phyloP scores from a whole-genome alignment of 2,113 vertebrate genomes.

The Calyptomena viridis region DNA sequence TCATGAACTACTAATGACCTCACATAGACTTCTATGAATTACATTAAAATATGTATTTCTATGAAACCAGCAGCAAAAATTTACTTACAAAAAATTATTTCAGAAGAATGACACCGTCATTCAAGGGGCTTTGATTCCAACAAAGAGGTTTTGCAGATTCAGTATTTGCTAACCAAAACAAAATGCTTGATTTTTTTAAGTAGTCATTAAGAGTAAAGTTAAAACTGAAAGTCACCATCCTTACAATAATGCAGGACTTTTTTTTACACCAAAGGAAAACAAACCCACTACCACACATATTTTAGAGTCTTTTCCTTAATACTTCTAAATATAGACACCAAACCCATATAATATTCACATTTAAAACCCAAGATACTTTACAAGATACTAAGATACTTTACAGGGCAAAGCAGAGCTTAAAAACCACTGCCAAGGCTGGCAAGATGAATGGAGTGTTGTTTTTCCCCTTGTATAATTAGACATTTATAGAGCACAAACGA shows the following conservation, averaged over 20 bases:
- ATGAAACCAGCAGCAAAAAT: background rate
- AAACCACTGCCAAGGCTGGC: slow-evolving; percentile 44
- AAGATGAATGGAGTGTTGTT: slow-evolving; percentile 33
- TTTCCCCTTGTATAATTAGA: slow-evolving; percentile 61
- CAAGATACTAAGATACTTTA: slow-evolving; percentile 29
- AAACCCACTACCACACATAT: background rate
- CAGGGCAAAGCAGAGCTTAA: slow-evolving; percentile 42
- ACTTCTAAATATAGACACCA: background rate
- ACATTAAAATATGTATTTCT: background rate
- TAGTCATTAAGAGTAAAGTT: background rate
- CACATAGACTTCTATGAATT: background rate
- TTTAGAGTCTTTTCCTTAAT: background rate
- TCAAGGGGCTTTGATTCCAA: background rate
- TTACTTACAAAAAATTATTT: background rate
- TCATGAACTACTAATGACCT: background rate
- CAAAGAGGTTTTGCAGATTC: background rate
- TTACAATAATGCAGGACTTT: background rate
- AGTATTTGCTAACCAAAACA: slow-evolving; percentile 1
- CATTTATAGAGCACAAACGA: slow-evolving; percentile 69
- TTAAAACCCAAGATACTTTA: slow-evolving; percentile 24
- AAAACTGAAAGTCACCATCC: slow-evolving; percentile 21
- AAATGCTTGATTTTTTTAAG: slow-evolving; percentile 24
- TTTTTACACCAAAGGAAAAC: slow-evolving; percentile 2
- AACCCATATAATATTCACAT: background rate
- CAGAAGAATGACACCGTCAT: background rate